Conservation (phyloP, 2,113 vertebrate genomes). For the Rousettus leschenaultii region DNA sequence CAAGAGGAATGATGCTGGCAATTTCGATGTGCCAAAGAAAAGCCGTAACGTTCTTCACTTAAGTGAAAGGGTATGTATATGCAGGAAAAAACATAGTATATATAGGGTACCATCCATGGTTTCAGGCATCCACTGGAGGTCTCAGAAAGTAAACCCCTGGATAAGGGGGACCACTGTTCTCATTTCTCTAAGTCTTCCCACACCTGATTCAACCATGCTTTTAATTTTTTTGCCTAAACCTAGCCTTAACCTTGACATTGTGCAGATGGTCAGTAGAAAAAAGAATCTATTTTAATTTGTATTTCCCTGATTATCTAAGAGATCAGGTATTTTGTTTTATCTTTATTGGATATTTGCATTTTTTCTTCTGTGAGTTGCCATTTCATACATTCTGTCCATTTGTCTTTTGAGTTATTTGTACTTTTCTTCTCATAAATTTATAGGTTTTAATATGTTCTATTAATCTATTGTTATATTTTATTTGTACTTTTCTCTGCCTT, state of each 20-base stretch:
- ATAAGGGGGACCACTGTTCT: not conserved
- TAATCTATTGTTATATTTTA: not conserved
- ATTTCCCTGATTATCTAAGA: not conserved
- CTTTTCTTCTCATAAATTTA: not conserved
- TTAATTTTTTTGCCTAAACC: not conserved
- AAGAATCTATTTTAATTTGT: not conserved
- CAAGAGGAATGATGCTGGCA: not conserved
- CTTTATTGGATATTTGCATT: not conserved
- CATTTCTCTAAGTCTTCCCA: not conserved
- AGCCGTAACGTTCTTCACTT: not conserved
- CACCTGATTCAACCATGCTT: not conserved
- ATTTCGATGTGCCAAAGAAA: not conserved
- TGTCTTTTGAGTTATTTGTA: not conserved
- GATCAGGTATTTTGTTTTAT: not conserved
- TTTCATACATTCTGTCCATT: not conserved
- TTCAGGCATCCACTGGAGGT: not conserved
- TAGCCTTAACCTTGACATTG: not conserved
- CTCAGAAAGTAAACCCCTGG: not conserved
- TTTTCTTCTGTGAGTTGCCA: not conserved
- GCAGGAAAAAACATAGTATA: not conserved
- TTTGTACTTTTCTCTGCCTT: not conserved
- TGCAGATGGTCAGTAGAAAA: not conserved
- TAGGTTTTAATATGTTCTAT: not conserved
- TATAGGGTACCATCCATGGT: not conserved
- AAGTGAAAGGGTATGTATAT: not conserved